phyloP scores from a whole-genome alignment of 2,113 vertebrate genomes.

The Microtus pennsylvanicus region DNA sequence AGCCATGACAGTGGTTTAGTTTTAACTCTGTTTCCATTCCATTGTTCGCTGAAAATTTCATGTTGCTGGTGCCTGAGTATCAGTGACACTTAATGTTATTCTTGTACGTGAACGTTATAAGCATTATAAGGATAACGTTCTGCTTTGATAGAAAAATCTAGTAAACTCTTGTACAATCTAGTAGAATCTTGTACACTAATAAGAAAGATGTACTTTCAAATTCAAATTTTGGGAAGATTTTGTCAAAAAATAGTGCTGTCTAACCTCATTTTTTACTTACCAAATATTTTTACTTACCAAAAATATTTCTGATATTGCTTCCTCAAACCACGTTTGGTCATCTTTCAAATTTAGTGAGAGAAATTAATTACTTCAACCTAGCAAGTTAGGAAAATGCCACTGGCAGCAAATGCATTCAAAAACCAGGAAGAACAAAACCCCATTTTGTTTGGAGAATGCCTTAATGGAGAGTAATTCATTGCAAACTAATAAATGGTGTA shows the following conservation, averaged over 20 bases:
- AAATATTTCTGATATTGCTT: neutral
- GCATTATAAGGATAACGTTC: neutral
- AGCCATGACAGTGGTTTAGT: neutral
- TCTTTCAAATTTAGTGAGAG: neutral
- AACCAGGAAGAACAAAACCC: neutral
- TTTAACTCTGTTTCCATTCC: neutral
- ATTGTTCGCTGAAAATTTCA: neutral
- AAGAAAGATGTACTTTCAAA: neutral
- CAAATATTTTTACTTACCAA: slow-evolving; percentile 19
- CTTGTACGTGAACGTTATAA: neutral
- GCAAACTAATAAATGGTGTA: neutral
- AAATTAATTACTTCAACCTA: neutral
- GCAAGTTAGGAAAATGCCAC: neutral
- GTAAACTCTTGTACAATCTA: neutral
- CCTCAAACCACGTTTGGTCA: neutral
- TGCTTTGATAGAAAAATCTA: neutral
- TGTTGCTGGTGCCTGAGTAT: neutral
- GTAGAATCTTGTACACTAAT: neutral
- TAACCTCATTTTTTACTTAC: slow-evolving; percentile 6
- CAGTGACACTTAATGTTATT: neutral
- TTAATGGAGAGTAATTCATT: neutral
- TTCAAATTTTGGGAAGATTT: neutral
- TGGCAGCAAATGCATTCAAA: neutral
- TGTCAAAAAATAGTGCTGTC: neutral
- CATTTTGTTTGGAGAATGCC: neutral